These are phyloP conservation scores for Scaptomyza cyrtandrae DNA, from an alignment of 2,888 invertebrate species.

Conservation along the genomic window DNA sequence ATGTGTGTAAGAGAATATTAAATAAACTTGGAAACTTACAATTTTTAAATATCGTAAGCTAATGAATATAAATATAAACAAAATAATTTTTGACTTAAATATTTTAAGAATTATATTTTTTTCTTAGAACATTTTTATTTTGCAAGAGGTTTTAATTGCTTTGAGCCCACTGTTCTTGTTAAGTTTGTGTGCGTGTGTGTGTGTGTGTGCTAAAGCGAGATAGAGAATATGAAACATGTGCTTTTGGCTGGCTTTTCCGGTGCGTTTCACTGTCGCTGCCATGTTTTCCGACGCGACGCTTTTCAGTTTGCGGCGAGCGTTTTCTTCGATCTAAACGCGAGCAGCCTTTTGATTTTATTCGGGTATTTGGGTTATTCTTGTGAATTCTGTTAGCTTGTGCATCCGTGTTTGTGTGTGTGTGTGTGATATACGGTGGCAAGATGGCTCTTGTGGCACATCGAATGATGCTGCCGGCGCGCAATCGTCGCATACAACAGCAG, in stretches of 20 bases:
- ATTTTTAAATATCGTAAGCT: no score
- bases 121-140: neutral
- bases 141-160: neutral
- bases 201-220: conserved; percentile 43
- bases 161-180: neutral
- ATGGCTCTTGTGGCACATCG: conserved; percentile 82
- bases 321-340: conserved; percentile 68
- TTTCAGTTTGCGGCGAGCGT: conserved; percentile 69
- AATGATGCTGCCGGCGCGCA: conserved; percentile 76
- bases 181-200: conserved; percentile 2
- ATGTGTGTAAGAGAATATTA: no score
- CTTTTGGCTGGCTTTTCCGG: conserved; percentile 67
- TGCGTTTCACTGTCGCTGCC: conserved; percentile 66
- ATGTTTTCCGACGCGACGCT: conserved; percentile 42
- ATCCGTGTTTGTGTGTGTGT: neutral
- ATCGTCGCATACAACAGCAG: conserved; percentile 64
- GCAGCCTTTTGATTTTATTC: conserved; percentile 24
- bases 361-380: neutral
- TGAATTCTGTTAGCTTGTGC: neutral
- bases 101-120: neutral
- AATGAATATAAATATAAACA: no score
- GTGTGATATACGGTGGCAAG: conserved; percentile 9
- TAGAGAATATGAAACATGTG: conserved; percentile 47
- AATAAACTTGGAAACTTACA: no score
- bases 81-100: no score